Conservation (phyloP, 2,113 vertebrate genomes). For the Sphyrna mokarran region DNA sequence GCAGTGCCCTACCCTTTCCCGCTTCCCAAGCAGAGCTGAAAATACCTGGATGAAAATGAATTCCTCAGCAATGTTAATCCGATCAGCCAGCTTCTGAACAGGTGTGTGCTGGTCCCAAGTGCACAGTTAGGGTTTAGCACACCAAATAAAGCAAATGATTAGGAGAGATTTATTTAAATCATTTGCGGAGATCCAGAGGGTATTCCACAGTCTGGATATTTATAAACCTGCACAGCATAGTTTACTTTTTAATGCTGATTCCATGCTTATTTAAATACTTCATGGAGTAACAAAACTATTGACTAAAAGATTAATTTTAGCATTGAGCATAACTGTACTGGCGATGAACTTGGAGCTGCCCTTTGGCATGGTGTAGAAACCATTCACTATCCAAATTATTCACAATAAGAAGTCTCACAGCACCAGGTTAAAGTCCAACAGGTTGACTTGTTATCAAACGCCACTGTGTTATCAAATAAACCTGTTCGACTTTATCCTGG, state of each 20-base stretch:
- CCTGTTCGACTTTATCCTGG: no score
- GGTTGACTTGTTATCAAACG: no score
- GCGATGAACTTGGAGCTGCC: neutral
- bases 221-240: neutral
- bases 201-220: neutral
- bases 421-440: no score
- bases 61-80: neutral
- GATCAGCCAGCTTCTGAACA: neutral
- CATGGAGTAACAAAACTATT: neutral
- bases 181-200: neutral
- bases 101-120: neutral
- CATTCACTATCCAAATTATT: neutral
- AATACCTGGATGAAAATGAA: neutral
- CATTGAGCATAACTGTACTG: no score
- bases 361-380: neutral
- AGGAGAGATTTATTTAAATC: conserved; percentile 1
- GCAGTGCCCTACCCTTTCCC: neutral
- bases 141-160: conserved; percentile 32
- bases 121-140: neutral
- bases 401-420: no score
- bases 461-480: no score
- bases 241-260: neutral
- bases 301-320: conserved; percentile 12
- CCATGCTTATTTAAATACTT: neutral
- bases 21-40: neutral